Evolutionary conservation across 2,113 vertebrate genomes (phyloP), one percentile per base, ranked within the genome.

Genomic region (Mesoclemmys tuberculata): DNA sequence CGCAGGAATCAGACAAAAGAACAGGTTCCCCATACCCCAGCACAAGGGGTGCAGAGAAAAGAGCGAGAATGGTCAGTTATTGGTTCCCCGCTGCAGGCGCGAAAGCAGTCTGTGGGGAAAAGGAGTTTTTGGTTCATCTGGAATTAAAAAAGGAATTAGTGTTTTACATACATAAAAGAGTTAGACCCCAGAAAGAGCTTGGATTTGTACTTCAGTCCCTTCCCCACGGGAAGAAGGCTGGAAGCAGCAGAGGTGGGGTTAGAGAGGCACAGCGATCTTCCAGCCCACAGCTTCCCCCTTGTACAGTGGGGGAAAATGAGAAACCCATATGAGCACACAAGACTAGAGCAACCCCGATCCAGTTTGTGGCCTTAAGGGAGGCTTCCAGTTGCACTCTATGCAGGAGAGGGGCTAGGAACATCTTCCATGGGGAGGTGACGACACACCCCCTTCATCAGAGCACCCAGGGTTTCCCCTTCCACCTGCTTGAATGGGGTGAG

Each of bases 121-220:
- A 89, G 85, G 88, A 5, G 64, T 98, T 98, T 98, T 98, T 98
- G 98, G 98, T 98, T 98, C 94, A 95, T 98, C 97, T 98, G 97
- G 94, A 97, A 97, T 96, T 97, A 92, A 49, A 94, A 96, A 97
- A 97, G 94, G 94, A 98, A 98, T 98, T 98, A 98, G 98, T 98
- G 98, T 98, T 98, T 96, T 98, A 98, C 97, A 97, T 97, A 97
- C 95, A 96, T 82, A 95, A 92, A 95, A 97, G 97, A 97, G 97
- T 98, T 98, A 97, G 91, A 96, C 52, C 97, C 94, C 95, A 94
- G 93, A 95, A 95, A 83, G 80, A 78, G 91, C 94, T 92, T 95
- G 82, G 90, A 96, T 89, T 64, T 68, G 24, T 24, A 51, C 44
- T 29, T 22, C 77, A 58, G 56, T 86, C 51, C 27, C 80, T 58